Evolutionary conservation across 2,888 invertebrate genomes (phyloP), one percentile per base, ranked within the genome.

Genomic region (Fragum fragum): DNA sequence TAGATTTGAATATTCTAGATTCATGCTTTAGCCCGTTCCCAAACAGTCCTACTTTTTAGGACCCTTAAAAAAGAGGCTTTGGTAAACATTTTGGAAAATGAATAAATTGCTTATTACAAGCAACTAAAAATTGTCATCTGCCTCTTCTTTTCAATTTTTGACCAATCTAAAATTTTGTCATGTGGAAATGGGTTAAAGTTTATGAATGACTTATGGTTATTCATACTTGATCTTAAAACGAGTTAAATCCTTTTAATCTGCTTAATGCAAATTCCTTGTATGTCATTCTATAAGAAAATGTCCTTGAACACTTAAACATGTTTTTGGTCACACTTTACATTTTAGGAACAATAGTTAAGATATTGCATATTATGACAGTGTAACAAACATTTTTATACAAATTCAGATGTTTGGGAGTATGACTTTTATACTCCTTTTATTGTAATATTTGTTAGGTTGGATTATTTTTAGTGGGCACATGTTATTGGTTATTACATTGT

Each of bases 191-290:
- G n/a, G n/a, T 36, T 47, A 47, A 3, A 14, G 2, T 47, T 47
- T 47, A n/a, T 47, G 47, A 47, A 47, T 47, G 47, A 47, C 47
- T 47, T 47, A 18, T 47, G 47, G 47, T 47, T 47, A 47, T 47
- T 47, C 47, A 47, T 14, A 47, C n/a, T 47, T 47, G n/a, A 47
- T 47, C 47, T 18, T n/a, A 3, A 47, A 47, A 47, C 14, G 14
- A 14, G 47, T 18, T 18, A 47, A 47, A 47, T 47, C 2, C 32
- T 14, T 47, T 5, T 47, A 47, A 47, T 47, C 47, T 47, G 47
- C 47, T 47, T 47, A 47, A 47, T 47, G 47, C 47, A 14, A 47
- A 47, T n/a, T 36, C 32, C 32, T 36, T 36, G 3, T 47, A 5
- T 18, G n/a, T 3, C 47, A 47, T 47, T 47, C 18, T 18, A 47